Evolutionary conservation across 2,888 invertebrate genomes (phyloP).

Genomic region (Netelia fuscicornis): DNA sequence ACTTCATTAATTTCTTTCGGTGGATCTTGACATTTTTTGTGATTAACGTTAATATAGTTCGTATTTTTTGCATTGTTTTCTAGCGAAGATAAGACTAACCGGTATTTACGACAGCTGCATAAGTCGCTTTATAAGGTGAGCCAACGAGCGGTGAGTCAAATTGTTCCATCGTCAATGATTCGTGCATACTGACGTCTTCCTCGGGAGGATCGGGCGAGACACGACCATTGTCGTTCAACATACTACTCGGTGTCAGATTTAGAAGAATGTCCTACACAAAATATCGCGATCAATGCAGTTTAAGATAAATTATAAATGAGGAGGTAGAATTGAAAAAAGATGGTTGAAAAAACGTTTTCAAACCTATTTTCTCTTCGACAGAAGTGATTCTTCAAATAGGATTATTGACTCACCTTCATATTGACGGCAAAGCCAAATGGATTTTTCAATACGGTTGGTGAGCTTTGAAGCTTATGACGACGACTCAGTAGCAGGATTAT

Average conservation of each 20-base stretch:
- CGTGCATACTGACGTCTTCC: conserved; percentile 82
- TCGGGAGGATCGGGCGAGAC: conserved; percentile 77
- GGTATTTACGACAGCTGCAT: conserved; percentile 84
- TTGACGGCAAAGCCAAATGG: conserved; percentile 89
- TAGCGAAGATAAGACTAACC: conserved; percentile 72
- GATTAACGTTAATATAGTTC: too few species aligned
- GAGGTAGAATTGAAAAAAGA: too few species aligned
- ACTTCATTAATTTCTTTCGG: conserved; percentile 71
- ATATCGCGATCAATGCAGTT: conserved; percentile 11
- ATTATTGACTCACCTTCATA: conserved; percentile 86
- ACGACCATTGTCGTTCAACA: conserved; percentile 80
- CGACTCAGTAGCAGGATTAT: conserved; percentile 88
- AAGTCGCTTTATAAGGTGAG: conserved; percentile 86
- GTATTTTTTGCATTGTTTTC: neutral
- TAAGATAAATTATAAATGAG: too few species aligned
- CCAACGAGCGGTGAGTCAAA: conserved; percentile 86
- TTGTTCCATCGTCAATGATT: conserved; percentile 85
- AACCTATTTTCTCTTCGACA: too few species aligned
- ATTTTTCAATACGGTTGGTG: conserved; percentile 87
- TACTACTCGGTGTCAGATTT: conserved; percentile 86
- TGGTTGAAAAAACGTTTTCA: too few species aligned
- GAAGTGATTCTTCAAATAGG: conserved; percentile 3
- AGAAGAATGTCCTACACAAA: conserved; percentile 86
- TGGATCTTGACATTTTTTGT: conserved; percentile 61
- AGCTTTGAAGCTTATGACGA: conserved; percentile 87